A percentile compares a stretch with the other conserved stretches of the same genome.
Evolutionary conservation across 2,888 invertebrate species (phyloP).

Genomic region (Zelleria hepariella): DNA sequence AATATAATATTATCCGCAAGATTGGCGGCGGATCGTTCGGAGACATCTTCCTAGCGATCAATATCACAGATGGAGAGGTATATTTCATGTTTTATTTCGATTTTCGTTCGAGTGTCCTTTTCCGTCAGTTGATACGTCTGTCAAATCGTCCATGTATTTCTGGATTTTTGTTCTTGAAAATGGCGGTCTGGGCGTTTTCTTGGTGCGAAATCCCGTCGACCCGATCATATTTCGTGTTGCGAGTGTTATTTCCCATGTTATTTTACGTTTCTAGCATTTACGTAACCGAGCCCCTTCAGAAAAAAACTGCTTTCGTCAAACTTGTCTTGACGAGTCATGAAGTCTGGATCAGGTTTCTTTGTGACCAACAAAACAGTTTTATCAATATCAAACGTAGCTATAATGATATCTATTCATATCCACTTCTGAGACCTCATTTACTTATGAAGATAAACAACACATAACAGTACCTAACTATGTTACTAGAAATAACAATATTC

Average conservation of each 20-base stretch:
- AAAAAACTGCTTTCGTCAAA: background rate
- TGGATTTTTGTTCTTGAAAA: slow-evolving; percentile 47
- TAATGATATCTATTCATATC: too few relatives aligned
- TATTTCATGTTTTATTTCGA: slow-evolving; percentile 29
- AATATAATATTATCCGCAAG: slow-evolving; percentile 95
- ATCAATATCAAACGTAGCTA: background rate
- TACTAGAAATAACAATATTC: too few relatives aligned
- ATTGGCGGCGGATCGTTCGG: slow-evolving; percentile 99
- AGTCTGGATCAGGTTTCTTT: slow-evolving; percentile 1
- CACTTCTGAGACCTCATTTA: too few relatives aligned
- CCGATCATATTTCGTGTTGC: background rate
- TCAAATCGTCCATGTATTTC: slow-evolving; percentile 46
- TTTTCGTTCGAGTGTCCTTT: background rate
- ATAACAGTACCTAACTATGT: too few relatives aligned
- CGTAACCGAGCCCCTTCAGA: background rate
- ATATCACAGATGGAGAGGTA: slow-evolving; percentile 91
- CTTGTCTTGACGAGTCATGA: background rate
- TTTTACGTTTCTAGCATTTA: background rate
- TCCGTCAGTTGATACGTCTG: slow-evolving; percentile 10
- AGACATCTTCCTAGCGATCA: slow-evolving; percentile 97
- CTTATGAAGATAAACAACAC: too few relatives aligned
- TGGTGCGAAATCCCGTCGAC: background rate
- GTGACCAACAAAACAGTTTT: background rate
- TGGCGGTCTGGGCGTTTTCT: slow-evolving; percentile 49
- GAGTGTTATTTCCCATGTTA: background rate